Conservation (phyloP, 2,888 invertebrate genomes). For the Aphelenchoides bicaudatus region DNA sequence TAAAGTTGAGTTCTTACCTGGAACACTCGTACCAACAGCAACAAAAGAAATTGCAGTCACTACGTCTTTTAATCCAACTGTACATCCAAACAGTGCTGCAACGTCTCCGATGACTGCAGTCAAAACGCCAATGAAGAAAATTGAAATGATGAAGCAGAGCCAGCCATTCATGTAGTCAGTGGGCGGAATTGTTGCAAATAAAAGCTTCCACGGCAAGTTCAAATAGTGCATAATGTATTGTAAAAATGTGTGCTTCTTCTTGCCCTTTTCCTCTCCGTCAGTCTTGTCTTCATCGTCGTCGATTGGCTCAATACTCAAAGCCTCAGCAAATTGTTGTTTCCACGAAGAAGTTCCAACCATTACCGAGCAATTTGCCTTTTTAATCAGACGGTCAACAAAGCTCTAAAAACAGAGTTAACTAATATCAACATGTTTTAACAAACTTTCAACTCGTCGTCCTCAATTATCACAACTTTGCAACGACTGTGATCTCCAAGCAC, state of each 20-base stretch:
- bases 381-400: constrained; percentile 66
- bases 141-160: constrained; percentile 87
- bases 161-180: constrained; percentile 78
- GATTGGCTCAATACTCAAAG: constrained; percentile 72
- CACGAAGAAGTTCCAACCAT: constrained; percentile 87
- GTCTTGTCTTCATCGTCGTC: constrained; percentile 25
- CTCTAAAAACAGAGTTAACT: constrained; percentile 4
- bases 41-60: constrained; percentile 96
- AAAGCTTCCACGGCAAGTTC: constrained; percentile 93
- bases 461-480: constrained; percentile 84
- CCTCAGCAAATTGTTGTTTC: constrained; percentile 96
- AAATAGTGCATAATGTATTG: constrained; percentile 73
- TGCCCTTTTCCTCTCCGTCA: constrained; percentile 13
- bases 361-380: constrained; percentile 88
- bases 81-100: constrained; percentile 94
- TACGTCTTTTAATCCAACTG: constrained; percentile 87
- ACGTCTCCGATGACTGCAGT: constrained; percentile 95
- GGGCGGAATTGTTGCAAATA: constrained; percentile 95
- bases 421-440: background rate
- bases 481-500: constrained; percentile 79
- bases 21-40: constrained; percentile 94
- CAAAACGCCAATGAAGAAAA: constrained; percentile 83
- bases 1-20: constrained; percentile 69
- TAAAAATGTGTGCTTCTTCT: constrained; percentile 5
- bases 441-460: constrained; percentile 97